These are phyloP conservation scores for Notolepis coatsorum DNA, from an alignment of 2,797 vertebrate genomes.

Conservation along the genomic window DNA sequence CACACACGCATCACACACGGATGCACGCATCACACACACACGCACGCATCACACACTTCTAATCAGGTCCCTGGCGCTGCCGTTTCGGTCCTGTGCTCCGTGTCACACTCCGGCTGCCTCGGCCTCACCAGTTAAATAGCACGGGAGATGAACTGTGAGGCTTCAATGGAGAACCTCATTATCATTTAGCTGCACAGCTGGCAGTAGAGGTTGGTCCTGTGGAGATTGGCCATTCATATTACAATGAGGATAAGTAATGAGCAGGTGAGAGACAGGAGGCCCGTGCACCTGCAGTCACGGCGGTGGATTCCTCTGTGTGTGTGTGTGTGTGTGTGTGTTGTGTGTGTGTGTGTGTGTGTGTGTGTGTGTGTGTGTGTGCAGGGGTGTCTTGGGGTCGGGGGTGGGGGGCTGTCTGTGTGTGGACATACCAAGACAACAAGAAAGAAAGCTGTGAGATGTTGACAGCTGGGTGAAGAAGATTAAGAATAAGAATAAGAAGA, in stretches of 20 bases:
- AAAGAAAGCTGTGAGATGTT: no score
- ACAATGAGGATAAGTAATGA: background rate
- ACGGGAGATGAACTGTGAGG: conserved; percentile 40
- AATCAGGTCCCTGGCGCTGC: conserved; percentile 2
- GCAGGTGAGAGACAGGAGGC: no score
- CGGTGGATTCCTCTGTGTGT: no score
- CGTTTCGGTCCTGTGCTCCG: background rate
- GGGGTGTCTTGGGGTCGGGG: background rate
- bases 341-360: no score
- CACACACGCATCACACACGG: background rate
- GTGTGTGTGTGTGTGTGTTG: no score
- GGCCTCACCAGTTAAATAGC: conserved; percentile 34
- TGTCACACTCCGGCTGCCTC: conserved; percentile 11
- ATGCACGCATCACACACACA: background rate
- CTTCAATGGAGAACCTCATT: conserved; percentile 49
- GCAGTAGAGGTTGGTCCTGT: background rate
- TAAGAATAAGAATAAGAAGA: no score
- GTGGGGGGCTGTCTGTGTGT: background rate
- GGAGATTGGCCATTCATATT: conserved; percentile 21
- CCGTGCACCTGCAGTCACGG: no score
- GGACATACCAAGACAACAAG: no score
- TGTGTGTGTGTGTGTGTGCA: no score
- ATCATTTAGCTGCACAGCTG: conserved; percentile 23
- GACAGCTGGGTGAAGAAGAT: no score
- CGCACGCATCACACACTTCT: background rate